Conservation (phyloP, 2,797 vertebrate species). For the Masticophis lateralis region DNA sequence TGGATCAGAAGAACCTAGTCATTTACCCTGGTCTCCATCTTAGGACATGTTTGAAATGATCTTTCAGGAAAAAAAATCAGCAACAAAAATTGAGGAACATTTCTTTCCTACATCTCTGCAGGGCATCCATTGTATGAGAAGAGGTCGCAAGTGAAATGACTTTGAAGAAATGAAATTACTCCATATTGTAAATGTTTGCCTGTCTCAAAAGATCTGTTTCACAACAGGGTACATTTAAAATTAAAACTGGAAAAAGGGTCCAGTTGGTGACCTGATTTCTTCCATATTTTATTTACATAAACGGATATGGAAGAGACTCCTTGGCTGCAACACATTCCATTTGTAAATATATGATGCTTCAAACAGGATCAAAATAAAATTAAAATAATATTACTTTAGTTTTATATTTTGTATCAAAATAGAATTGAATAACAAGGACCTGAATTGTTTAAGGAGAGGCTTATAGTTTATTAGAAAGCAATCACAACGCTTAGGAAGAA, state of each 20-base stretch:
- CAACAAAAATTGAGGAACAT: background rate
- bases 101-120: background rate
- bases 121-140: background rate
- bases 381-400: background rate
- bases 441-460: background rate
- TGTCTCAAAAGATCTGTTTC: conserved; percentile 2
- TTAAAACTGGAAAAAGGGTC: background rate
- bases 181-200: conserved; percentile 9
- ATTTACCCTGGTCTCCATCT: background rate
- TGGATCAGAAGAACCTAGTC: background rate
- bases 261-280: background rate
- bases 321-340: background rate
- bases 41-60: background rate
- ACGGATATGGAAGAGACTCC: background rate
- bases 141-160: background rate
- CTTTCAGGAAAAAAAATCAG: background rate
- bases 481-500: background rate
- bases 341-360: conserved; percentile 1
- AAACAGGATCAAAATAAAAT: conserved; percentile 2
- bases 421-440: background rate
- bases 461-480: background rate
- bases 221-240: background rate
- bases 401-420: background rate
- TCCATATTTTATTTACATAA: conserved; percentile 21
- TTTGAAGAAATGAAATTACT: conserved; percentile 8